Evolutionary conservation across 2,888 invertebrate genomes (phyloP), one percentile per base, ranked within the genome.

Genomic region (Torymus auratus): DNA sequence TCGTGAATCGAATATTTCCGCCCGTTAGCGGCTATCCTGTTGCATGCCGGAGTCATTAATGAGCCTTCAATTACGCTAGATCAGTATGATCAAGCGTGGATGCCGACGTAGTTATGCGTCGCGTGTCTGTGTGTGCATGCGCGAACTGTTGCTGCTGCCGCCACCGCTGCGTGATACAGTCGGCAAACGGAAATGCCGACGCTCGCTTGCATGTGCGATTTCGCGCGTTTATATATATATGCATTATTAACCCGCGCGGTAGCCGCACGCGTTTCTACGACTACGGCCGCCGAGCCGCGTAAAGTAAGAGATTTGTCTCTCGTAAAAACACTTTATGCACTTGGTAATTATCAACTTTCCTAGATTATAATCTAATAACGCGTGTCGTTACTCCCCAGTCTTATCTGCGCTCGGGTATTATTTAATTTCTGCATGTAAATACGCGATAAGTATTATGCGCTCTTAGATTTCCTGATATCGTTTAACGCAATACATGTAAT

Each of bases 31-130:
- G 83, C 81, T 83, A 79, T 80, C 81, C 78, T 65, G 80, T 80
- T 61, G 78, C 79, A 78, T 77, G 55, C 68, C 82, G 67, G 55
- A 20, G 64, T 80, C 85, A 84, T 85, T 86, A 86, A 86, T 86
- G 86, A 78, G 73, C 75, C 81, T 73, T 81, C 78, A 78, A 81
- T 81, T 78, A 78, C 78, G 78, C 58, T 68, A 72, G 80, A 80
- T 80, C 80, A 62, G 80, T 72, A 68, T 68, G 72, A 80, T 80
- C 72, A 77, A 80, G 68, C 80, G 55, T 23, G 76, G 62, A 72
- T 68, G 58, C 70, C 69, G 56, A 50, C 50, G 56, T 7, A 62
- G 73, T 69, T 68, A 78, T 68, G 62, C 68, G 61, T 61, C 65
- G 55, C 17, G 2, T 15, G 28, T 15, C 53, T 23, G 4, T 41